Base-by-base conservation (phyloP, 2,113 vertebrate genomes). In the Zapornia atra region DNA sequence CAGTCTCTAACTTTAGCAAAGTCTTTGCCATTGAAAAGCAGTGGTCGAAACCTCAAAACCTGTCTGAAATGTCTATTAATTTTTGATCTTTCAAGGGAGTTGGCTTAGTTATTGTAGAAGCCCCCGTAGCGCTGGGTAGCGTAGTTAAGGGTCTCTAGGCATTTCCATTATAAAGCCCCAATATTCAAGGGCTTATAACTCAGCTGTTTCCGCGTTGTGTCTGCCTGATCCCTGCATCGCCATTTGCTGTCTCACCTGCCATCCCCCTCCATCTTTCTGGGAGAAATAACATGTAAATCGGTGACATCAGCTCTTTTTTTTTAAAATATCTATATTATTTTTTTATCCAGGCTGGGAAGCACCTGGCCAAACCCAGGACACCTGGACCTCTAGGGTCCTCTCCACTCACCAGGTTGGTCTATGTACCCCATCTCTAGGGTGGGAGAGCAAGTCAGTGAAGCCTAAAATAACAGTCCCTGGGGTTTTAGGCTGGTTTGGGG, bases 51-150 rank as follows among this genome's bases (percentile, higher is more conserved):
- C 96, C 95, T 96, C 94, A 89, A 95, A 96, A 95, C 97, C 93
- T 90, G 90, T 89, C 96, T 97, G 97, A 97, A 97, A 97, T 94
- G 96, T 97, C 96, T 97, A 82, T 96, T 97, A 97, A 97, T 96
- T 97, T 97, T 97, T 98, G 66, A 96, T 97, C 96, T 97, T 98
- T 85, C 92, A 63, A 96, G 97, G 92, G 69, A 96, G 94, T 94
- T 72, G 96, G 88, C 92, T 92, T 6, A 64, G 90, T 96, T 92
- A 94, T 90, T 92, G 96, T 70, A 91, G 95, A 92, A 96, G 96
- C 86, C 95, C 95, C 93, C 68, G 28, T 82, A 86, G 95, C 2
- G 66, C 90, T 10, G 19, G 95, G 86, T 38, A 78, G 57, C 40
- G 40, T 77, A 91, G 96, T 97, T 95, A 96, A 95, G 96, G 95